Evolutionary conservation across 2,888 invertebrate species (phyloP).

Genomic region (Acronicta alni): DNA sequence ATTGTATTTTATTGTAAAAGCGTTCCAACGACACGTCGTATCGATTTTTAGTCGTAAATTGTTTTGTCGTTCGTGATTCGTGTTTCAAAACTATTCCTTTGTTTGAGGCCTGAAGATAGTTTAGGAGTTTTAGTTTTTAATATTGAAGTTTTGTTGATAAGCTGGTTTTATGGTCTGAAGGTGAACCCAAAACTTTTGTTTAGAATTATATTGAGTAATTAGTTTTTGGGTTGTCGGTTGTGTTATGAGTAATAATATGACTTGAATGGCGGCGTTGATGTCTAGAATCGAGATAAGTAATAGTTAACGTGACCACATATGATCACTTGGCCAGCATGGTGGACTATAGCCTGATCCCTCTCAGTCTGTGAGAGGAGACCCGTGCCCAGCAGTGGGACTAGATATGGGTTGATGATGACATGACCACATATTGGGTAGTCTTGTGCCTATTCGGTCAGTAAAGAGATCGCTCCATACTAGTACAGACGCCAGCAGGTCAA

Average conservation of each 20-base stretch:
- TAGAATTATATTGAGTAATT: constrained; percentile 1
- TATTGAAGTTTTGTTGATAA: constrained; percentile 38
- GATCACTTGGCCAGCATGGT: no score
- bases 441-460: no score
- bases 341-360: no score
- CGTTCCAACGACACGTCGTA: constrained; percentile 10
- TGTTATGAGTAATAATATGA: background rate
- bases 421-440: no score
- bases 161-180: constrained; percentile 12
- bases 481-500: no score
- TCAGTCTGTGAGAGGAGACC: no score
- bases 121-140: constrained; percentile 44
- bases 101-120: constrained; percentile 24
- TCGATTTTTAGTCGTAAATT: constrained; percentile 24
- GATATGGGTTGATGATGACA: no score
- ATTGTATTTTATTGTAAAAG: background rate
- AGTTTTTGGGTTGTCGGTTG: background rate
- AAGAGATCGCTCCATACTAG: no score
- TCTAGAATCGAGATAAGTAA: background rate
- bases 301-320: no score
- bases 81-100: constrained; percentile 44
- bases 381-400: no score
- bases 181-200: constrained; percentile 19
- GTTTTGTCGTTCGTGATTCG: constrained; percentile 14
- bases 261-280: background rate